phyloP scores from a whole-genome alignment of 2,888 invertebrate species.

The Sepioteuthis lessoniana region DNA sequence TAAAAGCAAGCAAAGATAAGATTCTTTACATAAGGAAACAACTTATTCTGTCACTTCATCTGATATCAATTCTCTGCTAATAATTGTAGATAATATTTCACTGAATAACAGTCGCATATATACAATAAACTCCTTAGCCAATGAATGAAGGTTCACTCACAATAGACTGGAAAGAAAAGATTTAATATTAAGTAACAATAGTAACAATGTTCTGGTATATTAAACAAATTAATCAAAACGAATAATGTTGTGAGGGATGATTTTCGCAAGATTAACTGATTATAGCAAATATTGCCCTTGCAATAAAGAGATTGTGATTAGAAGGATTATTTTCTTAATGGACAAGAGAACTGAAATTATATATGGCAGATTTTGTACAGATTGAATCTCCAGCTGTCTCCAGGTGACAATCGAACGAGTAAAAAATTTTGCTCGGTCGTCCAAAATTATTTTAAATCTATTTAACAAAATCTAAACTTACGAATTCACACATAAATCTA shows the following conservation, averaged over 20 bases:
- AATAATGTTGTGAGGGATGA: background rate
- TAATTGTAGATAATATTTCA: background rate
- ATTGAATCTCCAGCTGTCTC: background rate
- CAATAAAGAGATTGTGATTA: background rate
- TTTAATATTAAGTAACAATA: background rate
- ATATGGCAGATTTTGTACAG: background rate
- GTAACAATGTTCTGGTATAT: background rate
- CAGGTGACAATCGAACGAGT: no score
- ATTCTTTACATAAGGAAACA: background rate
- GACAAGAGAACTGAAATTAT: background rate
- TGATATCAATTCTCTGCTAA: background rate
- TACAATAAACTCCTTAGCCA: background rate
- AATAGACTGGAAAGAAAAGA: background rate
- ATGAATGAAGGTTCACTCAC: background rate
- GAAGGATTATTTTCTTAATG: background rate
- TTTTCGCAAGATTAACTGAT: background rate
- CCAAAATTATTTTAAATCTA: background rate
- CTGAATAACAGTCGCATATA: background rate
- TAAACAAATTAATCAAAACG: background rate
- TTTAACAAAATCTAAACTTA: no score
- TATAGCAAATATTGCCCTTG: background rate
- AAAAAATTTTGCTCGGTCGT: accelerated
- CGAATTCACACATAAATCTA: no score
- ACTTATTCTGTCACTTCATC: background rate
- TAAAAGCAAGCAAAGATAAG: background rate